These are phyloP conservation scores for Nibea albiflora DNA, from an alignment of 2,113 vertebrate species.

Conservation along the genomic window DNA sequence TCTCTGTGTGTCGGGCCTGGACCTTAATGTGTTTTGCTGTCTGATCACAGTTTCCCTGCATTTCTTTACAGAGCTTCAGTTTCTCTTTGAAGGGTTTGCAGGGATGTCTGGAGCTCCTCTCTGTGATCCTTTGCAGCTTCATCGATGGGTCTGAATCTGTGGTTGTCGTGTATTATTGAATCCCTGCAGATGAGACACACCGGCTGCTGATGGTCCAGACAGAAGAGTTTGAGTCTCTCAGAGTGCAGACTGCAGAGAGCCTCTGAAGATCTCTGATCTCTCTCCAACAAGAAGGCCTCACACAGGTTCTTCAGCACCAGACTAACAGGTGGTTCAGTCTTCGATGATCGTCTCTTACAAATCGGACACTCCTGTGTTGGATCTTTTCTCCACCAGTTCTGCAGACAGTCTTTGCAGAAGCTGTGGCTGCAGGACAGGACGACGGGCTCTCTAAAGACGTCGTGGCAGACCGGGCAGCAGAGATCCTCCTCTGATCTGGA, in stretches of 20 bases:
- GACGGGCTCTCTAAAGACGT: background rate
- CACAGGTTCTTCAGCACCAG: background rate
- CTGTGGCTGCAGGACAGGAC: background rate
- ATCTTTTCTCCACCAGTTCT: background rate
- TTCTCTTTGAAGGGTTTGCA: background rate
- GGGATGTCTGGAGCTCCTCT: background rate
- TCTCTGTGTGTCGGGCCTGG: too few species aligned
- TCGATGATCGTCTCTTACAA: background rate
- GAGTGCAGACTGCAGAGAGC: too few species aligned
- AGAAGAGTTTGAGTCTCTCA: too few species aligned
- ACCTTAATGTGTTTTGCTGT: too few species aligned
- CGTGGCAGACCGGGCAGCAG: background rate
- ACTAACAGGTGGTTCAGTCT: background rate
- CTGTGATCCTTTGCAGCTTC: background rate
- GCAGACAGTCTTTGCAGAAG: constrained; percentile 2
- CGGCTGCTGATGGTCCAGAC: too few species aligned
- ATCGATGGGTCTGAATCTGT: background rate
- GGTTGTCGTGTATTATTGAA: background rate
- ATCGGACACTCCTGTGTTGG: background rate
- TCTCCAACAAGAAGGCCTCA: too few species aligned
- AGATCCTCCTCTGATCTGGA: background rate
- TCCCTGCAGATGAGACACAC: too few species aligned
- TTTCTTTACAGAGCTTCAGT: too few species aligned
- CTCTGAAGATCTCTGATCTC: too few species aligned
- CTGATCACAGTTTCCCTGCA: too few species aligned